Base-by-base conservation (phyloP, 2,797 vertebrate genomes). In the Argya squamiceps region DNA sequence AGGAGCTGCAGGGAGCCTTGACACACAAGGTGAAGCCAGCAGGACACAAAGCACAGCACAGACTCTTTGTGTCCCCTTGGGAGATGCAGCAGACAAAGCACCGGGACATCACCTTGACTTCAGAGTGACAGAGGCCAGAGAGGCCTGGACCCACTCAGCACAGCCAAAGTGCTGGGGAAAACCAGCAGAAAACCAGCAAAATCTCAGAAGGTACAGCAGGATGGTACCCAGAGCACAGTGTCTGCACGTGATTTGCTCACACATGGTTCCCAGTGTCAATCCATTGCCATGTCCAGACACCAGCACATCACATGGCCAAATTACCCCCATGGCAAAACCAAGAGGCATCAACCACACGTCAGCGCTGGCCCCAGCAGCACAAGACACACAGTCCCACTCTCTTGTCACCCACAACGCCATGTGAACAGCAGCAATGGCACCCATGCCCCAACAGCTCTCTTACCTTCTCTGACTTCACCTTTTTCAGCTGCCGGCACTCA, bases 381-480 rank as follows among this genome's bases (percentile, higher is more conserved):
- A 32, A 59, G 65, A 46, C 21, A 18, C 13, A 2, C 0, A 0
- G 34, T 56, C 30, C 41, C 1, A 1, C 19, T 52, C 29, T 29
- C 11, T 15, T 10, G 0, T 12, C 52, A 49, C 11, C 30, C 56
- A 9, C 34, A 11, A 75, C 0, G 0, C 27, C 55, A 36, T 12
- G 23, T 58, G 56, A 58, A 34, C 56, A 58, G 74, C 11, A 12
- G 60, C 41, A 79, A 13, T 0, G 0, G 46, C 34, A 49, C 32
- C 29, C 41, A 1, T 16, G 15, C 15, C 73, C 47, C 22, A 8
- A 49, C 29, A 10, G 43, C 78, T 34, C 81, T 96, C 99, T 97
- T 99, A 99, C 99, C 99, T 99, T 99, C 98, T 99, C 99, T 26
- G 98, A 98, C 98, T 99, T 99, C 97, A 99, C 98, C 97, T 99